Base-by-base conservation (phyloP, 2,797 vertebrate species). In the Sebastes steindachneri region DNA sequence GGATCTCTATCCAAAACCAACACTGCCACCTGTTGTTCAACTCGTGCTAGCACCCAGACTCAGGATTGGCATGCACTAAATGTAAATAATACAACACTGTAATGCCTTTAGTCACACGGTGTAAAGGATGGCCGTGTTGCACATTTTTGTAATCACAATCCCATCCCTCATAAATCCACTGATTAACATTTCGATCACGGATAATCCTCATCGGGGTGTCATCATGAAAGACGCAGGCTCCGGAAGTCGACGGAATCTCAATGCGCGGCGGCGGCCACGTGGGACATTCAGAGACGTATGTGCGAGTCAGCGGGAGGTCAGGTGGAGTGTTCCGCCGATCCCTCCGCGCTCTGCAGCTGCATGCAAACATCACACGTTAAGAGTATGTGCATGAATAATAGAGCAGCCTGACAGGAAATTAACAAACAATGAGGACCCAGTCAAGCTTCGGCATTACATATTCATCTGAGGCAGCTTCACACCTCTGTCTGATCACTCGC, bases 21-120 rank as follows among this genome's bases (percentile, higher is more conserved):
- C 73, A 86, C 71, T 91, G 91, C 92, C 91, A 83, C 86, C 93
- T 90, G 66, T 77, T 84, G 92, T 55, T 19, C 48, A 54, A 19
- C 28, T 7, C 3, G 0, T 21, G 57, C 17, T 11, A 55, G 12
- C 45, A 11, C 21, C 9, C 12, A 7, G 4, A 9, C 53, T 63
- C 19, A 23, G 26, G 35, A 60, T n/a, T 76, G 58, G 41, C 29
- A 37, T 58, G 33, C 51, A 54, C 58, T 45, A n/a, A 66, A 76
- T 65, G 35, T 54, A 68, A 80, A 80, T 83, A 79, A 68, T 25
- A 10, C 29, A 48, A 48, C n/a, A 63, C 25, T 73, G 58, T 69
- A 68, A 77, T 57, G 26, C 67, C 57, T 83, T 70, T 53, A 66
- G 82, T 80, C 71, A 69, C 70, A 74, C 73, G 14, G 45, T 75